A percentile compares a stretch with the other conserved stretches of the same genome.
Conservation (phyloP, 1,140 invertebrate genomes). For the Rhizoglyphus robini region DNA sequence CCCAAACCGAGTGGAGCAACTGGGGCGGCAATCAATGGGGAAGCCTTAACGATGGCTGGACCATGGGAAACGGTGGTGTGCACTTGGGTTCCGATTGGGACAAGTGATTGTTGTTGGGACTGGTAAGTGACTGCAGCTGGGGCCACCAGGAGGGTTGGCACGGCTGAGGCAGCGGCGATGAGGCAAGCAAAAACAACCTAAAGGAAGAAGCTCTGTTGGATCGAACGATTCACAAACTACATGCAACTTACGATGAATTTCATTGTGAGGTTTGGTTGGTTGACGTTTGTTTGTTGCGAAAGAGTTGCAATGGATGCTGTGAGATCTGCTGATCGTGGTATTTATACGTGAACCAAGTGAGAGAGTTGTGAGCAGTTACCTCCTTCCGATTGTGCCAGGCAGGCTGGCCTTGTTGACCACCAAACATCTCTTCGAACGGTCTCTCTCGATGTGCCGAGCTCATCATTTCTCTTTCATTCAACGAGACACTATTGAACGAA, state of each 20-base stretch:
- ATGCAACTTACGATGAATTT: slow-evolving; percentile 2
- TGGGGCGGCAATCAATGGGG: slow-evolving; percentile 1
- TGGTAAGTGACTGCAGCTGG: not conserved
- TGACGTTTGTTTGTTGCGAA: not conserved
- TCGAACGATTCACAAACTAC: not conserved
- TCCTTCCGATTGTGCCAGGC: not conserved
- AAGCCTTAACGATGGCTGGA: not conserved
- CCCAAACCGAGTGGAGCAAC: not conserved
- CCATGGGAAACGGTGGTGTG: not conserved
- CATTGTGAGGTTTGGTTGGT: not conserved
- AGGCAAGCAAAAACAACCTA: not conserved
- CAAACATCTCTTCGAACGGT: not conserved
- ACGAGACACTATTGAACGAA: too few species aligned
- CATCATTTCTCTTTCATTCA: too few species aligned
- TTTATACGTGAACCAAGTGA: not conserved
- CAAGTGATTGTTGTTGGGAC: not conserved
- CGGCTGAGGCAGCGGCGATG: not conserved
- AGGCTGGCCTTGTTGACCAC: not conserved
- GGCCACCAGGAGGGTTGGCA: not conserved
- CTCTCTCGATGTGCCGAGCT: not conserved
- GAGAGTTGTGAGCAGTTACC: not conserved
- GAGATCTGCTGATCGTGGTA: too few species aligned
- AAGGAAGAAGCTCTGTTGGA: not conserved
- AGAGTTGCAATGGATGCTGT: too few species aligned
- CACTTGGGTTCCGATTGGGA: not conserved